Percentiles rank a stretch among this genome's conserved stretches.
Evolutionary conservation across 2,797 vertebrate species (phyloP).

Genomic region (Ctenochaetus hawaiiensis): DNA sequence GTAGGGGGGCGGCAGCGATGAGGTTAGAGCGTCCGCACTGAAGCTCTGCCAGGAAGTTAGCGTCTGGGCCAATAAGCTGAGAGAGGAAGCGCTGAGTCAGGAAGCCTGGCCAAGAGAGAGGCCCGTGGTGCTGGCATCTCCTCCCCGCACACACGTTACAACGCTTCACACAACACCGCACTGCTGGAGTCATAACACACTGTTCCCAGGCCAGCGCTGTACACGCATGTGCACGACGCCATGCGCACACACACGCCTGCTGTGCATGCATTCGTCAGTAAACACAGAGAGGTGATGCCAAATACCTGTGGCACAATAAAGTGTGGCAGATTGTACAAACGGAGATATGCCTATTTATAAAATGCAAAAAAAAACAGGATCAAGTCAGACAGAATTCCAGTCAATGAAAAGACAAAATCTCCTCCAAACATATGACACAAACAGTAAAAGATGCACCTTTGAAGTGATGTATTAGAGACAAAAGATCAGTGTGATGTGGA

Average conservation of each 20-base stretch:
- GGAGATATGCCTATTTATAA: conserved; percentile 26
- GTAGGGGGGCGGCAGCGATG: conserved; percentile 26
- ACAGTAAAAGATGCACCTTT: conserved; percentile 38
- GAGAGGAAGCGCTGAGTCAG: conserved; percentile 85
- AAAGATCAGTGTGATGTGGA: conserved; percentile 43
- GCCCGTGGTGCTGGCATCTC: conserved; percentile 80
- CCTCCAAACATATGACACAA: conserved; percentile 5
- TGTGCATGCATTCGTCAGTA: conserved; percentile 47
- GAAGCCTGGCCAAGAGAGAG: conserved; percentile 79
- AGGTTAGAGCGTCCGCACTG: conserved; percentile 71
- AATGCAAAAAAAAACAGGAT: conserved; percentile 5
- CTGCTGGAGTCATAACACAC: conserved; percentile 65
- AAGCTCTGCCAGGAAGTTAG: conserved; percentile 81
- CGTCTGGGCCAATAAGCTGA: conserved; percentile 76
- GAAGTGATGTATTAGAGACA: conserved; percentile 44
- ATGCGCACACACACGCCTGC: conserved; percentile 30
- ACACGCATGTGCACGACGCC: conserved; percentile 31
- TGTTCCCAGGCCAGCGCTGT: conserved; percentile 44
- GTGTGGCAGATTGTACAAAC: conserved; percentile 3
- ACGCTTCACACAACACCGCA: conserved; percentile 62
- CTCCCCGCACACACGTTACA: conserved; percentile 60
- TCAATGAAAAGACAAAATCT: neutral
- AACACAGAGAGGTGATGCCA: conserved; percentile 37
- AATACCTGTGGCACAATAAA: conserved; percentile 56
- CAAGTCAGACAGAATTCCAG: conserved; percentile 3